Evolutionary conservation across 2,113 vertebrate genomes (phyloP), one percentile per base, ranked within the genome.

Genomic region (Aptenodytes forsteri): DNA sequence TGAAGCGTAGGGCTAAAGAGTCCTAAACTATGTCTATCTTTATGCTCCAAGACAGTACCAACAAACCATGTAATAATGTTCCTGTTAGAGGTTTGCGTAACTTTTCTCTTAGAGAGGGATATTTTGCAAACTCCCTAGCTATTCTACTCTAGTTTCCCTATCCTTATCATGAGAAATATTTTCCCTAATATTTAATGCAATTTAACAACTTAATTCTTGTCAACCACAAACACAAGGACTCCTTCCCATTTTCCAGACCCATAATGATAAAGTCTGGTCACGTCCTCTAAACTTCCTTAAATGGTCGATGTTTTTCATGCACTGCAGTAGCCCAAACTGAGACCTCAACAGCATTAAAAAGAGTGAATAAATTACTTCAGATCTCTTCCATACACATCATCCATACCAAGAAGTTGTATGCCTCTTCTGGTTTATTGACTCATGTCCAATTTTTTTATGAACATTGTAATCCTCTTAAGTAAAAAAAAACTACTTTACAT

Each of bases 301-400:
- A 67, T 0, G 0, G 17, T 1, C 16, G 1, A 11, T 38, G n/a
- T 27, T 89, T 69, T 22, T 50, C 38, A 54, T 29, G 30, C 84
- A 36, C 36, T 38, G 30, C 44, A 80, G 29, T 4, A 77, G 34
- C 62, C 40, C 38, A 64, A 32, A 61, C 17, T 36, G 67, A 93
- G 46, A 89, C 10, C 17, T 44, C 49, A 77, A 36, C 3, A 71
- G 42, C 55, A 89, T 26, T 47, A 16, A 36, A 20, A 10, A 56
- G 29, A 84, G 8, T 40, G 16, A 56, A 81, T 59, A 25, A 66
- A 66, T 87, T 40, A 73, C 30, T 66, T 81, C 55, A 87, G 13
- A 30, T 77, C 12, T 46, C 21, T 73, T 66, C 25, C 66, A 59
- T 38, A 73, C 13, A 32, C 21, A 65, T 21, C 30, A 55, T 1